Evolutionary conservation across 2,113 vertebrate species (phyloP).

Genomic region (Nematolebias whitei): DNA sequence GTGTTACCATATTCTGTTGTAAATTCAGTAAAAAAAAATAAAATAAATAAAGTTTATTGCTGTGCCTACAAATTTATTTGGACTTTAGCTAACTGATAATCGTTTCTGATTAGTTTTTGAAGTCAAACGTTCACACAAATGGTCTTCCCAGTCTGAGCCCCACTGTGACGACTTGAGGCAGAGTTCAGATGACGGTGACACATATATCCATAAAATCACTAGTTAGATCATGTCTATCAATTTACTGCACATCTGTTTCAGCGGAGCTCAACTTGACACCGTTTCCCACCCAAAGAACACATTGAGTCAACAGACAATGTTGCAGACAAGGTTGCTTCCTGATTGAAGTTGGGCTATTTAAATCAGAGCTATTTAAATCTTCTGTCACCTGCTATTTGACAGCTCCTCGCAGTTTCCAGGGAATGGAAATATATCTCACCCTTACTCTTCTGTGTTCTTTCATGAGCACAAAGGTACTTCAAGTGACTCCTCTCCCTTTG

Average conservation of each 20-base stretch:
- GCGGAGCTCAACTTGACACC: background rate
- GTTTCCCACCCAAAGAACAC: background rate
- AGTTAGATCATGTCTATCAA: background rate
- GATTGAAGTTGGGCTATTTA: background rate
- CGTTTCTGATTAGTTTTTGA: too few species aligned
- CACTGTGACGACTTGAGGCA: too few species aligned
- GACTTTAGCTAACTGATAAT: too few species aligned
- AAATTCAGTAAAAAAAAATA: too few species aligned
- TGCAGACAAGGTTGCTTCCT: background rate
- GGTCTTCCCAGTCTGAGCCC: too few species aligned
- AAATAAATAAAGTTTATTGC: too few species aligned
- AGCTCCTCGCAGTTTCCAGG: constrained; percentile 24
- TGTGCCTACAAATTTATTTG: too few species aligned
- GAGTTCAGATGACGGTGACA: too few species aligned
- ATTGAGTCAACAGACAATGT: too few species aligned
- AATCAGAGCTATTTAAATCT: constrained; percentile 25
- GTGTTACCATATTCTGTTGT: too few species aligned
- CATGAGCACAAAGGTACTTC: constrained; percentile 28
- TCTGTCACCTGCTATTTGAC: constrained; percentile 17
- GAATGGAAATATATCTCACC: constrained; percentile 22
- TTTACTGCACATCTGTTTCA: background rate
- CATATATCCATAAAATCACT: background rate
- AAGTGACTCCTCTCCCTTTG: constrained; percentile 27
- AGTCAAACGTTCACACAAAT: too few species aligned
- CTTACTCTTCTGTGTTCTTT: constrained; percentile 3